Evolutionary conservation across 2,888 invertebrate genomes (phyloP), one percentile per base, ranked within the genome.

Genomic region (Synanthedon formicaeformis): DNA sequence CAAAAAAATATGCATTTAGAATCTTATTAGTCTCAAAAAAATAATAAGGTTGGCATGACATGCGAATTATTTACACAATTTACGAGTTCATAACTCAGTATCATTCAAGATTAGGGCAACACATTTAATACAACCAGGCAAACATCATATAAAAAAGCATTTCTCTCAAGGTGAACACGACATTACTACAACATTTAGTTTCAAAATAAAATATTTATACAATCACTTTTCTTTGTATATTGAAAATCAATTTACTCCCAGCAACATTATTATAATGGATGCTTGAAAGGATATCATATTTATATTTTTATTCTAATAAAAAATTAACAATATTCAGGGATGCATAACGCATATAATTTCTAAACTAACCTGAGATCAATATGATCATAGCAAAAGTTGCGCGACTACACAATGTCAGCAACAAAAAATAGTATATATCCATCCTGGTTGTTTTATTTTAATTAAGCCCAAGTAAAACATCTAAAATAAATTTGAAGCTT

Each of bases 31-130:
- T 69, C 58, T 60, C 63, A 61, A 60, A 67, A 60, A 61, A 60
- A 67, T 60, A 54, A 65, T 56, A 60, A 63, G 67, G 63, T 73
- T 78, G 82, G 82, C 83, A 81, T 81, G 81, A 79, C 84, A 84
- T 81, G 84, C 84, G 49, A 18, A 49, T 16, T 13, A 16, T 16
- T 49, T 49, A 18, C 41, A 11, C 13, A 8, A 49, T 40, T 48
- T n/a, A 51, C 51, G 52, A 53, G 52, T 41, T 51, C 41, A 54
- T 51, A 53, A 56, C 49, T 51, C 41, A 54, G 54, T 54, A 54
- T 54, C 50, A 52, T 27, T 52, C 52, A 53, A 50, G 48, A 52
- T 55, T 55, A 60, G 57, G 55, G 52, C 53, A 13, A 56, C 52
- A 52, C 40, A 53, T 52, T 50, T 41, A 34, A 23, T 50, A 52